Percentiles rank a stretch among this genome's conserved stretches.
phyloP scores from a whole-genome alignment of 35 echinoderm and acorn worm species.

The Ptychodera flava region DNA sequence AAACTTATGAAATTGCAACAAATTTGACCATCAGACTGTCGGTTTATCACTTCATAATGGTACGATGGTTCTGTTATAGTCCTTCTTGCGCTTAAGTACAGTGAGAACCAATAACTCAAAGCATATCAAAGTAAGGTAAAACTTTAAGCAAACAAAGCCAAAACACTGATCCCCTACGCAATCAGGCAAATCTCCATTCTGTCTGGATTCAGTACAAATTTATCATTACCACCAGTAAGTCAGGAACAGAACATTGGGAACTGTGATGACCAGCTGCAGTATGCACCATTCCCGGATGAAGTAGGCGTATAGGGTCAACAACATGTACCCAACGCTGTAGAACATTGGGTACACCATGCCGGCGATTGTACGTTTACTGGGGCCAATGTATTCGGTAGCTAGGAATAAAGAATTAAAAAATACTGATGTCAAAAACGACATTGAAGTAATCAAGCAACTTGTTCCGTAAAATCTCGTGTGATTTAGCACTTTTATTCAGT shows the following conservation, averaged over 20 bases:
- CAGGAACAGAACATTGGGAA: constrained; percentile 38
- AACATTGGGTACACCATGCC: constrained; percentile 33
- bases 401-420: constrained; percentile 3
- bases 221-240: constrained; percentile 38
- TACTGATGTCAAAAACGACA: too few species aligned
- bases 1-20: too few species aligned
- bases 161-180: neutral
- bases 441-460: too few species aligned
- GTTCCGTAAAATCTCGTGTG: too few species aligned
- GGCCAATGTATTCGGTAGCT: constrained; percentile 77
- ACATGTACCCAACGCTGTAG: constrained; percentile 55
- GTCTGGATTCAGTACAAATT: neutral
- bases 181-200: neutral
- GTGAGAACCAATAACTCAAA: neutral
- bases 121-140: neutral
- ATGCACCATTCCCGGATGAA: constrained; percentile 58
- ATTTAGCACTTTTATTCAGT: too few species aligned
- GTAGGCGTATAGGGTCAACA: constrained; percentile 40
- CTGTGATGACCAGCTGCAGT: constrained; percentile 48
- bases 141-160: neutral
- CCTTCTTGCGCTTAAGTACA: neutral
- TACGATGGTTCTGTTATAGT: neutral
- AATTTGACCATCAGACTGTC: too few species aligned
- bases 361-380: constrained; percentile 38
- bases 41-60: neutral